Evolutionary conservation across 2,797 vertebrate species (phyloP).

Genomic region (Pyrocephalus nanus): DNA sequence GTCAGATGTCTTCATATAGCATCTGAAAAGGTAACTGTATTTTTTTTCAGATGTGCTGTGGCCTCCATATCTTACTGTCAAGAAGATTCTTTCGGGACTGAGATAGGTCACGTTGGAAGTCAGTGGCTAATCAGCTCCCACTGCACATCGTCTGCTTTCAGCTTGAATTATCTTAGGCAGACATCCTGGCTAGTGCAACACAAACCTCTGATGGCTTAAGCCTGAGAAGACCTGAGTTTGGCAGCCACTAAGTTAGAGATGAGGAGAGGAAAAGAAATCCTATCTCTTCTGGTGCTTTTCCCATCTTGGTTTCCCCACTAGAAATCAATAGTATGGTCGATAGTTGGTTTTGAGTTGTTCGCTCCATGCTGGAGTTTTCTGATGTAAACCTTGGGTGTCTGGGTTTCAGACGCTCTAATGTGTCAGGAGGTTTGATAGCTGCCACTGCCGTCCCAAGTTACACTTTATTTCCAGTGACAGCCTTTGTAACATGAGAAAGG

Average conservation of each 20-base stretch:
- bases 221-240: conserved; percentile 71
- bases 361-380: conserved; percentile 76
- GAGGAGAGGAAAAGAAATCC: conserved; percentile 78
- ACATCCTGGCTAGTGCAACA: conserved; percentile 81
- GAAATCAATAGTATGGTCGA: conserved; percentile 84
- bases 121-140: conserved; percentile 70
- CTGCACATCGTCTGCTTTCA: conserved; percentile 72
- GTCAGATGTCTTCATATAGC: conserved; percentile 27
- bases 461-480: conserved; percentile 76
- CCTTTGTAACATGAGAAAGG: conserved; percentile 73
- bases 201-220: conserved; percentile 72
- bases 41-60: conserved; percentile 35
- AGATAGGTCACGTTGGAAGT: conserved; percentile 72
- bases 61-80: conserved; percentile 49
- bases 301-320: conserved; percentile 75
- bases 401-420: conserved; percentile 74
- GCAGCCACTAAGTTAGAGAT: conserved; percentile 68
- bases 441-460: conserved; percentile 70
- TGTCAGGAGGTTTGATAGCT: conserved; percentile 74
- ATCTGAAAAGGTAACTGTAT: conserved; percentile 28
- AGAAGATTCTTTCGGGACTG: conserved; percentile 63
- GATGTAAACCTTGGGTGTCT: conserved; percentile 77
- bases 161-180: conserved; percentile 81
- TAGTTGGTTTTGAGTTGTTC: conserved; percentile 83
- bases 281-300: conserved; percentile 79